Evolutionary conservation across 2,113 vertebrate species (phyloP).

Genomic region (Scomber japonicus): DNA sequence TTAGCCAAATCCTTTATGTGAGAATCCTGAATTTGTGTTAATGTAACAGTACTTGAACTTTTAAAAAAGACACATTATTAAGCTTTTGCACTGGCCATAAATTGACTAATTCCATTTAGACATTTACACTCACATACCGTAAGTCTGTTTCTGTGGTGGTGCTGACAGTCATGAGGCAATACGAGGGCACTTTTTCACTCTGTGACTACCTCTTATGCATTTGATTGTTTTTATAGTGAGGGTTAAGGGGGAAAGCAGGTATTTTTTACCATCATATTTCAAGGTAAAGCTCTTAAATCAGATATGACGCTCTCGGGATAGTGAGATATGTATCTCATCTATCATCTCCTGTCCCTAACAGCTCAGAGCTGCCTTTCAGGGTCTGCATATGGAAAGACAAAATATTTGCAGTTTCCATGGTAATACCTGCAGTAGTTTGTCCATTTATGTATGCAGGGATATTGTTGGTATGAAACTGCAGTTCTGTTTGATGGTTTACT

Average conservation of each 20-base stretch:
- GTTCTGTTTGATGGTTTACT: not conserved
- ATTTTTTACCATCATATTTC: slow-evolving; percentile 9
- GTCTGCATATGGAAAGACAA: slow-evolving; percentile 38
- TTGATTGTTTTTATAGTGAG: slow-evolving; percentile 13
- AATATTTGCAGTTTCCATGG: slow-evolving; percentile 63
- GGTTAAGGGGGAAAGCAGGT: not conserved
- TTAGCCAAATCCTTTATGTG: no score
- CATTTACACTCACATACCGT: not conserved
- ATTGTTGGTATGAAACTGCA: not conserved
- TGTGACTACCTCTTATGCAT: not conserved
- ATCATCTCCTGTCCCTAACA: slow-evolving; percentile 31
- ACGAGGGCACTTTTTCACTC: not conserved
- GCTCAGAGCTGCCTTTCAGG: not conserved
- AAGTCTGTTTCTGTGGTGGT: not conserved
- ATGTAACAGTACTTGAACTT: no score
- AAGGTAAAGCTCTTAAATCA: slow-evolving; percentile 47
- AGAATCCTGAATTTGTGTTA: no score
- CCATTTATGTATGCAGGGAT: not conserved
- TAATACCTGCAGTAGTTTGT: slow-evolving; percentile 41
- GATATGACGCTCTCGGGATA: not conserved
- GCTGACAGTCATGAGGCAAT: not conserved
- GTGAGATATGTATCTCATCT: slow-evolving; percentile 41
- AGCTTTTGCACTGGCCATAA: not conserved
- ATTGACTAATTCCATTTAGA: not conserved
- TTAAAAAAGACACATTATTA: not conserved